phyloP scores from a whole-genome alignment of 2,113 vertebrate genomes.

The mouse (Mus musculus) region GRCm39 chr7:93413501-93414000 shows the following conservation, averaged over 20 bases:
- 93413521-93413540: constrained; percentile 32
- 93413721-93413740: not conserved
- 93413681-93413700: not conserved
- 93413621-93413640: not conserved
- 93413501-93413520: constrained; percentile 28
- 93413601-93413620: constrained; percentile 43
- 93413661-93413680: not conserved
- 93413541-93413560: constrained; percentile 15
- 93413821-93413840: not conserved
- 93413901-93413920: no score
- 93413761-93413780: not conserved
- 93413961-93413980: no score
- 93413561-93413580: constrained; percentile 41
- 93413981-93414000: no score
- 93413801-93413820: not conserved
- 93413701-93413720: not conserved
- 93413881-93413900: no score
- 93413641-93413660: not conserved
- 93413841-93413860: no score
- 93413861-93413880: no score
- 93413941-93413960: no score
- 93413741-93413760: not conserved
- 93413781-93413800: not conserved
- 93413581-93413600: constrained; percentile 29
- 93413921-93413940: no score